phyloP scores from a whole-genome alignment of 2,113 vertebrate species.

The Motacilla alba region DNA sequence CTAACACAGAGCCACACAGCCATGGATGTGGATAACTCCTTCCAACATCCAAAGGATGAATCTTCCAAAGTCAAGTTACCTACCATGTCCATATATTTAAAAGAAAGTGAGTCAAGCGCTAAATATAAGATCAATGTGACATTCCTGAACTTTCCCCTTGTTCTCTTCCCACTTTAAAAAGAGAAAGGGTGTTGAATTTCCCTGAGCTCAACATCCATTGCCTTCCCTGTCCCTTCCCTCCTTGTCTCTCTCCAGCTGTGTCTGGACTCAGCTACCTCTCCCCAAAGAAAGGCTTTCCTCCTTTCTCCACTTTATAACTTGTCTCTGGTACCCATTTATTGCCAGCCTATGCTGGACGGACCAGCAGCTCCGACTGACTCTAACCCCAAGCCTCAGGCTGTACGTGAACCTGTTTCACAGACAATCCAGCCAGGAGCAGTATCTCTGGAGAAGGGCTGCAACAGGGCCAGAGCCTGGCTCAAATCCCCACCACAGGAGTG shows the following conservation, averaged over 20 bases:
- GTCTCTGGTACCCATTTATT: neutral
- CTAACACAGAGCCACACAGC: neutral
- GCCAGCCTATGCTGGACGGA: neutral
- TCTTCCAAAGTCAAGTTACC: neutral
- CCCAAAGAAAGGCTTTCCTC: fast-evolving
- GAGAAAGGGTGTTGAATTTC: neutral
- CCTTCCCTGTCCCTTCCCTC: neutral
- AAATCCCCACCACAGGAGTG: neutral
- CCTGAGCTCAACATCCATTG: neutral
- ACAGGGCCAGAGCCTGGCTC: fast-evolving
- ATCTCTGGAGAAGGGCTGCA: neutral
- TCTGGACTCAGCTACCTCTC: fast-evolving
- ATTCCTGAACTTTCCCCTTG: neutral
- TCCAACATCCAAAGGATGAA: neutral
- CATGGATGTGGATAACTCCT: neutral
- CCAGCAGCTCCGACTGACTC: neutral
- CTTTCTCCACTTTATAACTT: neutral
- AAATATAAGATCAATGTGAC: neutral
- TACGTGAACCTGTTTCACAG: neutral
- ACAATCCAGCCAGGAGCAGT: neutral
- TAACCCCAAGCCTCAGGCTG: neutral
- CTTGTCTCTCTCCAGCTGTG: neutral
- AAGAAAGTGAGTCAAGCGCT: neutral
- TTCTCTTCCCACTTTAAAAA: neutral
- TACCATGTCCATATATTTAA: neutral